phyloP scores from a whole-genome alignment of 2,888 invertebrate genomes.

The Trypoxylon attenuatum region DNA sequence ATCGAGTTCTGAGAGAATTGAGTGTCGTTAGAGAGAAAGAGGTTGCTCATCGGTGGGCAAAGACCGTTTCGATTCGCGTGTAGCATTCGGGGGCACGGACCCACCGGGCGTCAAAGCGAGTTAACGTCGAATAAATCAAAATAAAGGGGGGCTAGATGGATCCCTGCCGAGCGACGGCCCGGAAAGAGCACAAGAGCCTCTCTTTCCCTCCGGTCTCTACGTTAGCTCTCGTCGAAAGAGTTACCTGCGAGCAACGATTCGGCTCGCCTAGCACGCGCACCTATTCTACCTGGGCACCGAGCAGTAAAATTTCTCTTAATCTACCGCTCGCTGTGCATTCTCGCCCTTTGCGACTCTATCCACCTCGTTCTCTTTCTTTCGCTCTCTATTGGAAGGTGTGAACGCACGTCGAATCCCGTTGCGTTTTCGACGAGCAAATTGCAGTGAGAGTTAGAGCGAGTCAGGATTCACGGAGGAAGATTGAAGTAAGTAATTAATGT shows the following conservation, averaged over 20 bases:
- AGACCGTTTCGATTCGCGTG: neutral
- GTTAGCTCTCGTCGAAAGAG: conserved; percentile 61
- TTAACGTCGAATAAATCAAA: conserved; percentile 74
- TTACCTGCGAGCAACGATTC: conserved; percentile 60
- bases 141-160: conserved; percentile 61
- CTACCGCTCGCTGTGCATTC: no score
- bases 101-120: conserved; percentile 57
- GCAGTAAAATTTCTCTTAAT: conserved; percentile 54
- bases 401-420: neutral
- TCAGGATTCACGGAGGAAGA: neutral
- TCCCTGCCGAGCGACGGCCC: conserved; percentile 61
- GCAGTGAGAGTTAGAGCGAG: neutral
- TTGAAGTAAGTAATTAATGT: neutral
- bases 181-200: conserved; percentile 63
- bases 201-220: no score
- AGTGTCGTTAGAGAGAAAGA: neutral
- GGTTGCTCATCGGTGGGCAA: conserved; percentile 18
- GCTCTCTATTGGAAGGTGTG: no score
- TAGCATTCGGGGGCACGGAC: conserved; percentile 59
- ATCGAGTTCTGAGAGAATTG: no score
- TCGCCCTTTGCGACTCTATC: no score
- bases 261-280: conserved; percentile 11
- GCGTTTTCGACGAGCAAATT: no score
- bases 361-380: no score
- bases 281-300: conserved; percentile 46